Base-by-base conservation (phyloP, 2,797 vertebrate species). In the Hephaestus fuliginosus region DNA sequence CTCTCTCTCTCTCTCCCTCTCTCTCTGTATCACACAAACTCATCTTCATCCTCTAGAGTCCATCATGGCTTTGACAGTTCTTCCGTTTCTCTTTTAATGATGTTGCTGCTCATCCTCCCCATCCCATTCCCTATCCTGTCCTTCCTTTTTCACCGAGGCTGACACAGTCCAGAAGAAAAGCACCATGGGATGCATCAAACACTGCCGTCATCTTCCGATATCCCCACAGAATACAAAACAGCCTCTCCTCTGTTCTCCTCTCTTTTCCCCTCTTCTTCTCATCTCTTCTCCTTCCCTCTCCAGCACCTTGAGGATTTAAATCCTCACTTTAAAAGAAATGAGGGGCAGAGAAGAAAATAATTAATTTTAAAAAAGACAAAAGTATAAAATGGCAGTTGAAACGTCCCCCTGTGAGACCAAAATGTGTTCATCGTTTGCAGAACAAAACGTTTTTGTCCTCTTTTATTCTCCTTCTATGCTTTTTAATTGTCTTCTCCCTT, bases 121-220 rank as follows among this genome's bases (percentile, higher is more conserved):
- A 17, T 69, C 79, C 80, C 62, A 7, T 61, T 39, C 70, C 58
- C 60, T 25, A 39, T 74, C 53, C 65, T 63, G 43, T 68, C 67
- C 70, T 70, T 57, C 57, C 20, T 56, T 66, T 76, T 80, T 84
- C 73, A 69, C 7, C 5, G 64, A 73, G 70, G 80, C 58, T 85
- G 86, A 92, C 82, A 84, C 48, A 86, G 80, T 94, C 92, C 91
- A 92, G 91, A 87, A 73, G 82, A 83, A 88, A 89, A 92, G 90
- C 91, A 91, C 91, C 89, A 84, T 87, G 84, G 88, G 86, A 90
- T 78, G 90, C 88, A 83, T 89, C 90, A 89, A 86, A 85, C 83
- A 30, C 75, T 33, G n/a, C 61, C 43, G 77, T 86, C 74, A 55
- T 80, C 83, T 82, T 85, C 71, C 67, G 74, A 60, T 53, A 75